phyloP scores from a whole-genome alignment of 2,113 vertebrate genomes.

The Sinosuthora webbiana region DNA sequence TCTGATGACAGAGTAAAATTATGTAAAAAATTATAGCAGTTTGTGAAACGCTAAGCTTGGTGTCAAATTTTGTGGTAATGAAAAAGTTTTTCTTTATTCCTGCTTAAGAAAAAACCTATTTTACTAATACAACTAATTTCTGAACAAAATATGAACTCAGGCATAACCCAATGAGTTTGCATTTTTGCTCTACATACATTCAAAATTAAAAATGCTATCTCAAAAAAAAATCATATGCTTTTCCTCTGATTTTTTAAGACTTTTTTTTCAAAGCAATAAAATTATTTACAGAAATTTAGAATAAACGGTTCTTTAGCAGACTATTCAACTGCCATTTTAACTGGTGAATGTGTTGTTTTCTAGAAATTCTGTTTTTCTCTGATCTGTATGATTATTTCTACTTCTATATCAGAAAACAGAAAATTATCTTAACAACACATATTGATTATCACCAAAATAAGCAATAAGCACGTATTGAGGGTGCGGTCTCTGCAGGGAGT shows the following conservation, averaged over 20 bases:
- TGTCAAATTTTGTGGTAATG: not conserved
- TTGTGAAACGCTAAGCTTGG: not conserved
- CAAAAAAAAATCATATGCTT: not conserved
- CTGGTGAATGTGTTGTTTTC: rapidly evolving
- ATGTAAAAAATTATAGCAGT: not conserved
- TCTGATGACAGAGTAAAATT: not conserved
- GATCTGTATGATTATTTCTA: not conserved
- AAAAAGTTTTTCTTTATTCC: not conserved
- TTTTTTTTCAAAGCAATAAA: not conserved
- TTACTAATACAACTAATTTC: not conserved
- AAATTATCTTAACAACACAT: not conserved
- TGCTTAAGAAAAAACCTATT: not conserved
- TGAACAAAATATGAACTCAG: not conserved
- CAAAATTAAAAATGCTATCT: not conserved
- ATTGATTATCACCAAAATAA: not conserved
- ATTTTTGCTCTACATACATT: not conserved
- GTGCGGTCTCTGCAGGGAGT: not conserved
- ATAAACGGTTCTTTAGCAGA: not conserved
- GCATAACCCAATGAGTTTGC: not conserved
- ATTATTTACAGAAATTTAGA: not conserved
- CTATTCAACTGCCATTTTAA: not conserved
- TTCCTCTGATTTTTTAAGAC: not conserved
- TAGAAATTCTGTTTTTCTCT: not conserved
- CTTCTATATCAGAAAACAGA: not conserved
- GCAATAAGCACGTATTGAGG: not conserved